A percentile compares a stretch with the other conserved stretches of the same genome.
phyloP scores from a whole-genome alignment of 2,888 invertebrate species.

The Melieria picta region DNA sequence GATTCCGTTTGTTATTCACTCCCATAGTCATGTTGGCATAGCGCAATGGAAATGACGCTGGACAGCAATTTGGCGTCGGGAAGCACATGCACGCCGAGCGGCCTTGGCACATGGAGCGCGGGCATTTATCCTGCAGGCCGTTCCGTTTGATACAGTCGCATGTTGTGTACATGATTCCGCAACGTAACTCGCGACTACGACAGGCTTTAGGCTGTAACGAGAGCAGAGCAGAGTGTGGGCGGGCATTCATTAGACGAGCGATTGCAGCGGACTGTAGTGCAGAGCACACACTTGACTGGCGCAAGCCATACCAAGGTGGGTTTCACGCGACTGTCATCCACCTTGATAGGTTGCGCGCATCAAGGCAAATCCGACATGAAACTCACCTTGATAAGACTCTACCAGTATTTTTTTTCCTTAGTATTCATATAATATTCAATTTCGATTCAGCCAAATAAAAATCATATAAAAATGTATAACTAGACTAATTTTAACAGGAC shows the following conservation, averaged over 20 bases:
- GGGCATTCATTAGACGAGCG: slow-evolving; percentile 26
- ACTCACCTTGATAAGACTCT: slow-evolving; percentile 52
- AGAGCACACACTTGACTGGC: slow-evolving; percentile 32
- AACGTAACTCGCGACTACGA: slow-evolving; percentile 69
- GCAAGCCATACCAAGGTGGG: slow-evolving; percentile 52
- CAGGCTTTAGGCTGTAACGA: slow-evolving; percentile 57
- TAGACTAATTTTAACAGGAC: slow-evolving; percentile 22
- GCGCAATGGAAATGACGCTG: slow-evolving; percentile 59
- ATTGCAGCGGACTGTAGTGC: slow-evolving; percentile 15
- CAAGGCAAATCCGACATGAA: slow-evolving; percentile 52
- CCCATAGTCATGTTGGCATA: slow-evolving; percentile 62
- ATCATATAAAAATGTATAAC: too few species aligned
- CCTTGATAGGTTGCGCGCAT: slow-evolving; percentile 52
- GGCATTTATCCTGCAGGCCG: slow-evolving; percentile 72
- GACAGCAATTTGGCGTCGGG: slow-evolving; percentile 68
- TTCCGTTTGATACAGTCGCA: slow-evolving; percentile 71
- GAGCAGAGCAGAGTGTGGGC: background rate
- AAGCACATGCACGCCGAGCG: slow-evolving; percentile 67
- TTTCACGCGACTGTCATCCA: slow-evolving; percentile 47
- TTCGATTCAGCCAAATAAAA: too few species aligned
- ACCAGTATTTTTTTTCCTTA: too few species aligned
- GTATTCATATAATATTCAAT: too few species aligned
- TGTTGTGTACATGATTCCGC: slow-evolving; percentile 68
- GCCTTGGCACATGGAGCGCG: slow-evolving; percentile 68
- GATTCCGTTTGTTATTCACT: slow-evolving; percentile 54